phyloP scores from a whole-genome alignment of 2,888 invertebrate species.

The Aphodius granarius region DNA sequence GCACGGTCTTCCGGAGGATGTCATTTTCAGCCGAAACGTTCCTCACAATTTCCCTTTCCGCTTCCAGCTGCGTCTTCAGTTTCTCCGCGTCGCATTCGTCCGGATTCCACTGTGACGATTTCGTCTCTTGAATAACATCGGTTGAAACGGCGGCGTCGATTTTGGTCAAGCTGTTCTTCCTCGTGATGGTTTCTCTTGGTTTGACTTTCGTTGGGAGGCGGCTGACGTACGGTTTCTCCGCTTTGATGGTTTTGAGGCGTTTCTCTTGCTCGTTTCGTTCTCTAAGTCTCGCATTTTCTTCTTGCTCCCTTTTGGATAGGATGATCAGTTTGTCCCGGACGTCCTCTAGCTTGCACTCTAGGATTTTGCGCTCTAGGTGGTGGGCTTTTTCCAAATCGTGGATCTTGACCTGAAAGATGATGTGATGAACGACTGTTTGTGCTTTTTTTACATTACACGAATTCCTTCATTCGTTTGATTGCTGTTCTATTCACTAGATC shows the following conservation, averaged over 20 bases:
- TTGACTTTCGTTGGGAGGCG: not conserved
- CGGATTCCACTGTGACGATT: constrained; percentile 14
- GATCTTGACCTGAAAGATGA: not conserved
- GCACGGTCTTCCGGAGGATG: constrained; percentile 13
- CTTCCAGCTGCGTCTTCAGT: not conserved
- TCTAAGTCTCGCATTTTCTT: constrained; percentile 17
- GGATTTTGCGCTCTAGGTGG: not conserved
- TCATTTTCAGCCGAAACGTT: constrained; percentile 9
- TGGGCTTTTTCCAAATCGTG: not conserved
- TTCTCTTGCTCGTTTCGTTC: constrained; percentile 8
- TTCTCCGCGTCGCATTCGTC: not conserved
- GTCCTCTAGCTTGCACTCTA: not conserved
- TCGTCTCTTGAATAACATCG: not conserved
- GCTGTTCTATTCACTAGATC: too few species aligned
- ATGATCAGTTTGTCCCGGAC: constrained; percentile 32
- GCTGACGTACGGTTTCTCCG: not conserved
- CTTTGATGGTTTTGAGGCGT: constrained; percentile 2
- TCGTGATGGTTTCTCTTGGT: too few species aligned
- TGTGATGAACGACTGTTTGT: not conserved
- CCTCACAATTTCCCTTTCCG: constrained; percentile 15
- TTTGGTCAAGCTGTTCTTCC: too few species aligned
- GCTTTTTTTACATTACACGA: too few species aligned
- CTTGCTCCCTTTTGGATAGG: constrained; percentile 19
- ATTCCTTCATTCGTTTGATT: too few species aligned
- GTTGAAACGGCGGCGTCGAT: not conserved